Evolutionary conservation across 2,113 vertebrate genomes (phyloP).

Genomic region (Pagrus major): DNA sequence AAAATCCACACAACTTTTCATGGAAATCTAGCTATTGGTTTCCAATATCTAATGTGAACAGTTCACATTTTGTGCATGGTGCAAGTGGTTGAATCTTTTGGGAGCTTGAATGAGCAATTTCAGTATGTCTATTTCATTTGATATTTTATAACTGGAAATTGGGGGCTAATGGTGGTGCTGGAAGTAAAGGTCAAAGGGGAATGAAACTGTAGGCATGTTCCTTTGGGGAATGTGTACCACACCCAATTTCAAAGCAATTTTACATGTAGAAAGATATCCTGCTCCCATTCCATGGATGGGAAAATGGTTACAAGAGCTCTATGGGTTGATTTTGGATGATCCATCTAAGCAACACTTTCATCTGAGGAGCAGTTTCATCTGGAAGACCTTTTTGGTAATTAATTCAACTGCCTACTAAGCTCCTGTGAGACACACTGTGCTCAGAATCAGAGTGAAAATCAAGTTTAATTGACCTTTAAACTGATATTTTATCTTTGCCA

Average conservation of each 20-base stretch:
- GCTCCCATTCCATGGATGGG: neutral
- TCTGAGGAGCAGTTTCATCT: conserved; percentile 59
- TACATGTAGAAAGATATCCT: neutral
- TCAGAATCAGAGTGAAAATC: conserved; percentile 60
- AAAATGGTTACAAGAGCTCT: conserved; percentile 9
- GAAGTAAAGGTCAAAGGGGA: neutral
- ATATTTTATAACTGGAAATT: neutral
- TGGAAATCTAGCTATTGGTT: neutral
- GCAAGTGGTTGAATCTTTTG: neutral
- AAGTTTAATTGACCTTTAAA: conserved; percentile 79
- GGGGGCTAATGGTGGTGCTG: no score
- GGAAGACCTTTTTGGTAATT: conserved; percentile 71
- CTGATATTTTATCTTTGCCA: conserved; percentile 78
- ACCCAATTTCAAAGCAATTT: neutral
- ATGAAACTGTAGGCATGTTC: neutral
- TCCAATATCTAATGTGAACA: neutral
- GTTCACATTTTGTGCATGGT: neutral
- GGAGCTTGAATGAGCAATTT: neutral
- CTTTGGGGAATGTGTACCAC: neutral
- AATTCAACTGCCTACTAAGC: conserved; percentile 60
- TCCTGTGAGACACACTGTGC: conserved; percentile 63
- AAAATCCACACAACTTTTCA: neutral
- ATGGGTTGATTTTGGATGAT: conserved; percentile 49
- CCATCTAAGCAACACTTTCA: conserved; percentile 41
- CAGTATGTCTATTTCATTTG: neutral